Percentiles rank a stretch among this genome's conserved stretches.
phyloP scores from a whole-genome alignment of 1,140 invertebrate genomes.

The Drosophila seguyi region DNA sequence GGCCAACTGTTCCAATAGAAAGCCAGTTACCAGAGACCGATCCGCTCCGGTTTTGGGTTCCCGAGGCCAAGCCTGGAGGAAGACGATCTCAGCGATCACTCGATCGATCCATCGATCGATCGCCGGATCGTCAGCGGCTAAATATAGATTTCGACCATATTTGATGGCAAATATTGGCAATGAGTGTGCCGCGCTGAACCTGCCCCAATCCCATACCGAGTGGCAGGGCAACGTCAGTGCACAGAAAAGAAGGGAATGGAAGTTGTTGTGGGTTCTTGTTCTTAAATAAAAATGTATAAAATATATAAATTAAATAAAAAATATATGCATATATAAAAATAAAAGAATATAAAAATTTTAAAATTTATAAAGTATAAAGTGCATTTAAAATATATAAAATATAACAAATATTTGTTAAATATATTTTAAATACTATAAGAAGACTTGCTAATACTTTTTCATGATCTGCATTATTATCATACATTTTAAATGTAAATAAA shows the following conservation, averaged over 20 bases:
- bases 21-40: conserved; percentile 50
- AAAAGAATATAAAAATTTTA: too few species aligned
- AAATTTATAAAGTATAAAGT: too few species aligned
- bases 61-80: conserved; percentile 56
- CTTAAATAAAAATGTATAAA: not conserved
- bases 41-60: conserved; percentile 43
- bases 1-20: conserved; percentile 80
- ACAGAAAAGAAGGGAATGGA: not conserved
- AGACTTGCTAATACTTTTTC: too few species aligned
- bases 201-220: conserved; percentile 60
- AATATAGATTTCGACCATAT: conserved; percentile 82
- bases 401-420: too few species aligned
- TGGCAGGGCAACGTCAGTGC: not conserved
- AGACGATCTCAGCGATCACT: conserved; percentile 35
- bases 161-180: conserved; percentile 80
- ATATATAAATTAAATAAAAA: too few species aligned
- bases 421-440: too few species aligned
- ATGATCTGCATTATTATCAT: too few species aligned
- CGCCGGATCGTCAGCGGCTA: conserved; percentile 66
- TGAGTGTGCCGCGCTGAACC: conserved; percentile 60
- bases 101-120: conserved; percentile 24
- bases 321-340: too few species aligned
- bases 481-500: not conserved
- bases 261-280: not conserved
- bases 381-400: too few species aligned